Evolutionary conservation across 2,113 vertebrate species (phyloP), one percentile per base, ranked within the genome.

Genomic region (Herpetotheres cachinnans): DNA sequence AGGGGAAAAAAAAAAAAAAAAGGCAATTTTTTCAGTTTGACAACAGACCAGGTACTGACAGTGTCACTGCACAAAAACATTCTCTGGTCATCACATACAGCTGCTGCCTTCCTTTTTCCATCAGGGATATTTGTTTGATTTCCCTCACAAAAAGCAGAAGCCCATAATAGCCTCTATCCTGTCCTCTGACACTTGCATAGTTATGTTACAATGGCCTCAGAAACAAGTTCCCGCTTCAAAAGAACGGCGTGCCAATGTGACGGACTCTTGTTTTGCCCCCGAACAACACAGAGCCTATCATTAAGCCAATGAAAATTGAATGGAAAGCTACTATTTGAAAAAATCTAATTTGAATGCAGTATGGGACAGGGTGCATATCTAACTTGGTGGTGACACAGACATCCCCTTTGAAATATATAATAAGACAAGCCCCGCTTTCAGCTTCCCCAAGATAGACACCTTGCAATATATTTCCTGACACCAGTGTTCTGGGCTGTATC

Each of bases 391-490:
- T 56, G 87, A 93, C 86, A 92, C 62, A 96, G 94, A 93, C 89
- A 87, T 83, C 50, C 91, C 70, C 74, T 96, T 82, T 94, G 91
- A 97, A 97, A 96, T 85, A 95, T 71, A 88, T 74, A 95, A 93
- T 50, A 86, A 86, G 91, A 91, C 90, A 93, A 96, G 90, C 38
- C 69, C 47, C 0, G 30, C 89, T 93, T 86, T 71, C 86, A 96
- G 95, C 86, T 82, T 86, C 15, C 71, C 47, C 13, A 19, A 93
- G 96, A 97, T 2, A 96, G 97, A 94, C 97, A 95, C 87, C 91
- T 95, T 89, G 94, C 94, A 90, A 89, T 87, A 93, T 95, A 90
- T 90, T 93, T 85, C 94, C 91, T 94, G 95, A 97, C 92, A 97
- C 72, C 63, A 8, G 47, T 72, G 96, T 94, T 97, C 90, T 95